Evolutionary conservation across 2,797 vertebrate genomes (phyloP).

Genomic region (Acanthurus tractus): DNA sequence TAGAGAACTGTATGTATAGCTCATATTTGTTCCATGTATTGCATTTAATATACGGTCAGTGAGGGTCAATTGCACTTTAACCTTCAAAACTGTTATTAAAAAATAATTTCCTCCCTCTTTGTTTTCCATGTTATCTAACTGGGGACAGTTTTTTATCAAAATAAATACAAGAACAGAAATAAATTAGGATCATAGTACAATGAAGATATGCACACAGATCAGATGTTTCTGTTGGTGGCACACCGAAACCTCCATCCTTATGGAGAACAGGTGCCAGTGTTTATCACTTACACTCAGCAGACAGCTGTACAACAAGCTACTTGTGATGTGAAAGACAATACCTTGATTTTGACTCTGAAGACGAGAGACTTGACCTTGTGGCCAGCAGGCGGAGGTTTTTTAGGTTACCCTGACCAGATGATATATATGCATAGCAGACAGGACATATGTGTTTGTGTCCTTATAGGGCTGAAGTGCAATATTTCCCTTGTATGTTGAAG

Average conservation of each 20-base stretch:
- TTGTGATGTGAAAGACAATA: conserved; percentile 80
- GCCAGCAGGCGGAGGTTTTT: conserved; percentile 35
- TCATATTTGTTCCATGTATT: conserved; percentile 9
- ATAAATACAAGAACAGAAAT: conserved; percentile 2
- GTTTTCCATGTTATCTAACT: conserved; percentile 30
- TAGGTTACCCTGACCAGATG: conserved; percentile 26
- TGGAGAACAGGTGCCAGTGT: conserved; percentile 70
- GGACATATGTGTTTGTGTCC: neutral
- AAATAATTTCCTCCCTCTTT: conserved; percentile 49
- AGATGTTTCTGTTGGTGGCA: conserved; percentile 35
- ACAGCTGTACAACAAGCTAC: conserved; percentile 67
- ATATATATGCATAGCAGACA: conserved; percentile 13
- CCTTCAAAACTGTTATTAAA: conserved; percentile 57
- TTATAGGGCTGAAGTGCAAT: neutral
- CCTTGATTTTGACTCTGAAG: conserved; percentile 63
- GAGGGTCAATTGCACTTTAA: conserved; percentile 43
- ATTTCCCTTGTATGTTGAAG: neutral
- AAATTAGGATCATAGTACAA: neutral
- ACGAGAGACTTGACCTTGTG: conserved; percentile 63
- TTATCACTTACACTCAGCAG: conserved; percentile 49
- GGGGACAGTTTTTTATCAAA: conserved; percentile 33
- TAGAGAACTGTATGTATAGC: conserved; percentile 12
- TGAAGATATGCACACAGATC: conserved; percentile 27
- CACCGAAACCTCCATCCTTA: conserved; percentile 30
- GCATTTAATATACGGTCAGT: conserved; percentile 30